Percentiles rank a stretch among this genome's conserved stretches.
Conservation (phyloP, 2,113 vertebrate genomes). For the Riparia riparia region DNA sequence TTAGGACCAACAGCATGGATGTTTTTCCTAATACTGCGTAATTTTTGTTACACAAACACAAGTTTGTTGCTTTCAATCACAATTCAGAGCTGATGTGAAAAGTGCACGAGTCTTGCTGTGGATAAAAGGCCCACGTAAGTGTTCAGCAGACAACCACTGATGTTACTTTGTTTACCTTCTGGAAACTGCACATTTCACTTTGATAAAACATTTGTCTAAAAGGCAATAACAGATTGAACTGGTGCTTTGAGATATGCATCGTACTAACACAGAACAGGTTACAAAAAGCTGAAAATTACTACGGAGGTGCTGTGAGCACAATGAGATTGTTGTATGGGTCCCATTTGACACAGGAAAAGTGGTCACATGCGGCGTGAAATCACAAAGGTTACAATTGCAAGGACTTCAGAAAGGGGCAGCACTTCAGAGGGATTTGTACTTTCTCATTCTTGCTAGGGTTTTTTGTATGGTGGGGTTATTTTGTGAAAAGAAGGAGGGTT, state of each 20-base stretch:
- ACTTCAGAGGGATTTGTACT: not conserved
- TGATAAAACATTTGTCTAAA: not conserved
- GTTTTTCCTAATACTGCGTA: not conserved
- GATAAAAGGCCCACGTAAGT: not conserved
- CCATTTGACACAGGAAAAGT: not conserved
- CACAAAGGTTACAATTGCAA: not conserved
- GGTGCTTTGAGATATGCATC: not conserved
- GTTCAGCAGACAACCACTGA: not conserved
- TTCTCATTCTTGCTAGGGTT: not conserved
- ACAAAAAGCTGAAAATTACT: not conserved
- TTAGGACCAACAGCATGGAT: not conserved
- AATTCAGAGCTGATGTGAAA: not conserved
- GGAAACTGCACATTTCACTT: not conserved
- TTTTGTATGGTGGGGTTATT: not conserved
- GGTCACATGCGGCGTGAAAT: rapidly evolving
- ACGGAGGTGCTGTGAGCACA: not conserved
- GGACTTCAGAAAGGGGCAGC: not conserved
- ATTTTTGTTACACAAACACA: not conserved
- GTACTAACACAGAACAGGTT: not conserved
- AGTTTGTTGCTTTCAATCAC: not conserved
- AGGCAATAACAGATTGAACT: not conserved
- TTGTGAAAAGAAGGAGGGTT: not conserved
- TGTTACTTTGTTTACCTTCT: not conserved
- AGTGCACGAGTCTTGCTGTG: not conserved
- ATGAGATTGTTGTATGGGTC: not conserved